Conservation (phyloP, 2,797 vertebrate species). For the Hozukius guyotensis region DNA sequence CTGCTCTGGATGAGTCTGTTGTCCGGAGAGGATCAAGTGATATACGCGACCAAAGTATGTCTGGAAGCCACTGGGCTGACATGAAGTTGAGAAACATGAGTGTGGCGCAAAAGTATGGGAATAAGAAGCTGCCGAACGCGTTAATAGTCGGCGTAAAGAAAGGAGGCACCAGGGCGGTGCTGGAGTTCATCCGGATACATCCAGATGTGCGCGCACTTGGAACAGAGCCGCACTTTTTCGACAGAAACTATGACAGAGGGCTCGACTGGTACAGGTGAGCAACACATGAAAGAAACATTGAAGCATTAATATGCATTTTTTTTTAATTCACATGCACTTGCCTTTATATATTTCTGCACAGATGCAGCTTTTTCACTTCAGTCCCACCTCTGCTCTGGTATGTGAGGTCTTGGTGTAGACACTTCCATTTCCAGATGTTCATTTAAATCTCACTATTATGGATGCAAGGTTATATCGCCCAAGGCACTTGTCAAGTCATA, state of each 20-base stretch:
- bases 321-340: background rate
- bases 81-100: slow-evolving; percentile 74
- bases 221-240: slow-evolving; percentile 96
- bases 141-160: slow-evolving; percentile 96
- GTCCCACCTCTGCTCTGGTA: background rate
- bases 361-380: background rate
- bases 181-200: slow-evolving; percentile 96
- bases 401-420: background rate
- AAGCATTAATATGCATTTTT: too few species aligned
- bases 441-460: background rate
- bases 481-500: background rate
- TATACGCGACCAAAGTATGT: slow-evolving; percentile 60
- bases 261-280: slow-evolving; percentile 98
- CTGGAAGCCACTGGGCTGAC: slow-evolving; percentile 60
- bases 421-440: background rate
- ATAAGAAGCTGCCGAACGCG: slow-evolving; percentile 91
- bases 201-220: slow-evolving; percentile 95
- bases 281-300: background rate
- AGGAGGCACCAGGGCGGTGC: slow-evolving; percentile 93
- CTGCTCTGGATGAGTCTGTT: slow-evolving; percentile 46
- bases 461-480: background rate
- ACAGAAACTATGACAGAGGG: slow-evolving; percentile 93
- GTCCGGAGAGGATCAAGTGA: slow-evolving; percentile 54
- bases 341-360: background rate
- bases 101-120: slow-evolving; percentile 82